Evolutionary conservation across 2,797 vertebrate genomes (phyloP).

Genomic region (Liparis tanakae): DNA sequence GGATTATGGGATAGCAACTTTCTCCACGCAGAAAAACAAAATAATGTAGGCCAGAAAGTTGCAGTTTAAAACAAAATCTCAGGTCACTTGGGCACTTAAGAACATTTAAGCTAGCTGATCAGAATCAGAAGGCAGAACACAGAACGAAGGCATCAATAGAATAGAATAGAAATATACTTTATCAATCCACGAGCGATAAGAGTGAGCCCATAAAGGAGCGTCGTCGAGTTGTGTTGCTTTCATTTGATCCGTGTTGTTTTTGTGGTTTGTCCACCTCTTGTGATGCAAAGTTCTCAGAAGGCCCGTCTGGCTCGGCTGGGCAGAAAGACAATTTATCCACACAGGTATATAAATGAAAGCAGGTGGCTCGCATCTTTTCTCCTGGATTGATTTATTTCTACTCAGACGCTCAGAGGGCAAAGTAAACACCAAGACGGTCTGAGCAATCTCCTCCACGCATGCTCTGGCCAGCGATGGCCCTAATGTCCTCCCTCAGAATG

Average conservation of each 20-base stretch:
- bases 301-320: conserved; percentile 17
- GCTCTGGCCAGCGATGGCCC: background rate
- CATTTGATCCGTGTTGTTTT: conserved; percentile 10
- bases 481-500: conserved; percentile 35
- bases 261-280: conserved; percentile 33
- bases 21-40: background rate
- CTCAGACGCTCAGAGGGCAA: conserved; percentile 53
- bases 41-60: conserved; percentile 19
- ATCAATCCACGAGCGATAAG: background rate
- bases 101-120: conserved; percentile 30
- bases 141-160: conserved; percentile 5
- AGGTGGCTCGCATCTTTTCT: conserved; percentile 49
- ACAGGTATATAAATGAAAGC: conserved; percentile 55
- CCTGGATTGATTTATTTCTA: conserved; percentile 55
- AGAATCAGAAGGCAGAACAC: conserved; percentile 33
- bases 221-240: conserved; percentile 16
- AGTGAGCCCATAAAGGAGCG: conserved; percentile 1
- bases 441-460: conserved; percentile 52
- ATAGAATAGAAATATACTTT: too few relatives aligned
- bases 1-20: conserved; percentile 49
- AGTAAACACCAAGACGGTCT: conserved; percentile 59
- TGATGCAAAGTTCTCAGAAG: conserved; percentile 20
- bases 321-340: conserved; percentile 30
- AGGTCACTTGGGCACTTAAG: conserved; percentile 6
- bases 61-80: conserved; percentile 21